These are phyloP conservation scores for Carduelis carduelis DNA, from an alignment of 2,797 vertebrate genomes.

Conservation along the genomic window DNA sequence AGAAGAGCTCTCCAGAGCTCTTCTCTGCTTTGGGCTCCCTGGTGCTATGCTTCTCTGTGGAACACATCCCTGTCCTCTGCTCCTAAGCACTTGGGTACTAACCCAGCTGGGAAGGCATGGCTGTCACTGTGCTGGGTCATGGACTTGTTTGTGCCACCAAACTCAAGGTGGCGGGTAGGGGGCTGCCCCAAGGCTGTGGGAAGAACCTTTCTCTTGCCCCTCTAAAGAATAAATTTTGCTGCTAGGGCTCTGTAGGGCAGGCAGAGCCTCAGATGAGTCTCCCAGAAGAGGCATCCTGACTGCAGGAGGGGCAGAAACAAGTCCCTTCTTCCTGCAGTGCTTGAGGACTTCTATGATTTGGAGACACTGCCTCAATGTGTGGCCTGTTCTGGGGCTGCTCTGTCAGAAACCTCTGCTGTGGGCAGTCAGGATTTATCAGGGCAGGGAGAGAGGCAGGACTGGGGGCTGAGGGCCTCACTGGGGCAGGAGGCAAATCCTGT, in stretches of 20 bases:
- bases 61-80: accelerated
- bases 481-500: neutral
- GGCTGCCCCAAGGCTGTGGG: neutral
- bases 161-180: accelerated
- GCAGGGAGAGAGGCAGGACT: neutral
- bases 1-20: neutral
- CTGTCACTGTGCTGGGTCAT: neutral
- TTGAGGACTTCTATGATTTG: neutral
- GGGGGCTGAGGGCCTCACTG: accelerated
- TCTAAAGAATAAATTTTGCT: neutral
- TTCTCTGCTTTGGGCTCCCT: neutral
- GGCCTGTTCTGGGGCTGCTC: neutral
- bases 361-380: neutral
- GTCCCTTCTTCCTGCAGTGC: neutral
- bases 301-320: neutral
- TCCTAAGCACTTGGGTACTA: neutral
- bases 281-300: neutral
- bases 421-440: neutral
- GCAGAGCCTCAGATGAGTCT: neutral
- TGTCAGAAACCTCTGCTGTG: neutral
- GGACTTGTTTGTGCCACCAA: neutral
- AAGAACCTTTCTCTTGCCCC: neutral
- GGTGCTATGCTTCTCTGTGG: neutral
- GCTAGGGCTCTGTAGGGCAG: neutral
- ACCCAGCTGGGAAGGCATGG: neutral